Evolutionary conservation across 2,888 invertebrate species (phyloP).

Genomic region (Cyaniris semiargus): DNA sequence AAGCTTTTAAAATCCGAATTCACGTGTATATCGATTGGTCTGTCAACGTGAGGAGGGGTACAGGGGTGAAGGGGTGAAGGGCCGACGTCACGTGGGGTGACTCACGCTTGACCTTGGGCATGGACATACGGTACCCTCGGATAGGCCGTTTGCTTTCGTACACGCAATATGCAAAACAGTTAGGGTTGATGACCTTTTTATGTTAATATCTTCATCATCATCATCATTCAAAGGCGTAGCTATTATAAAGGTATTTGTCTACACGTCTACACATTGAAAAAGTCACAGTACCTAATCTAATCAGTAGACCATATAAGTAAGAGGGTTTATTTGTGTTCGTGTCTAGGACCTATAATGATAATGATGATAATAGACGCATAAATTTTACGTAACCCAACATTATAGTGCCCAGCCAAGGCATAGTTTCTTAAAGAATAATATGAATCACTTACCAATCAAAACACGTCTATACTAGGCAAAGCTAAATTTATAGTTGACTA

Average conservation of each 20-base stretch:
- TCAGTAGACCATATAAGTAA: too few relatives aligned
- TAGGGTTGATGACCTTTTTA: neutral
- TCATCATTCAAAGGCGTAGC: neutral
- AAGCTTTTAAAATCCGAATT: constrained; percentile 19
- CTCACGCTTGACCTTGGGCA: constrained; percentile 27
- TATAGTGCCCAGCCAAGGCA: neutral
- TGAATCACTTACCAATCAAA: neutral
- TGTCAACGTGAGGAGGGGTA: neutral
- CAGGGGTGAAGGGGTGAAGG: neutral
- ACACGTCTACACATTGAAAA: too few relatives aligned
- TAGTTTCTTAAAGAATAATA: neutral
- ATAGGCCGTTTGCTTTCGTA: neutral
- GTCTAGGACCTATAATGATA: neutral
- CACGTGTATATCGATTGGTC: constrained; percentile 24
- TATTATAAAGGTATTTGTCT: neutral
- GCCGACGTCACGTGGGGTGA: constrained; percentile 21
- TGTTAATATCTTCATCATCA: neutral
- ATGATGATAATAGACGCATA: neutral
- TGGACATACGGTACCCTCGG: constrained; percentile 19
- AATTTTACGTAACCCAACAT: neutral
- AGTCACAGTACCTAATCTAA: too few relatives aligned
- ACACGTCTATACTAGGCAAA: neutral
- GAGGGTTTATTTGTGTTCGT: neutral
- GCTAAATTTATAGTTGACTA: neutral
- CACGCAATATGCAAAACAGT: constrained; percentile 9